Evolutionary conservation across 2,888 invertebrate species (phyloP).

Genomic region (Eilema caniola): DNA sequence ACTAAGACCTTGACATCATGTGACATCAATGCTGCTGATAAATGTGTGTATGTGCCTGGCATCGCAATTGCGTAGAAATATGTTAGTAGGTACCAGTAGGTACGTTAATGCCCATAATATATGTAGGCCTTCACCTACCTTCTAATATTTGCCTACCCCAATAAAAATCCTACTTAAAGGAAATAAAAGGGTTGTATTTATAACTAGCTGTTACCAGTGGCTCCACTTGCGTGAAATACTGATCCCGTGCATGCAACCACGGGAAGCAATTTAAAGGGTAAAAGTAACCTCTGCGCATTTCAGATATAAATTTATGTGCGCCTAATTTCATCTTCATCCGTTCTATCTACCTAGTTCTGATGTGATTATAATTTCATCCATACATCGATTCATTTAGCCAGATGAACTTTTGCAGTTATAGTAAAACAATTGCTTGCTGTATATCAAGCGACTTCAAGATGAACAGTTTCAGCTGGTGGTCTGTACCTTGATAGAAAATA

Average conservation of each 20-base stretch:
- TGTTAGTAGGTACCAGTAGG: constrained; percentile 36
- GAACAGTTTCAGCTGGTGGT: background rate
- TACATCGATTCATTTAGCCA: no score
- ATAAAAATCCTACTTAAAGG: background rate
- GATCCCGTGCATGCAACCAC: no score
- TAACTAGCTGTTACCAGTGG: background rate
- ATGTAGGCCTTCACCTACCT: constrained; percentile 1
- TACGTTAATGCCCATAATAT: background rate
- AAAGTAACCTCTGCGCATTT: background rate
- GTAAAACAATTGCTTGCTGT: background rate
- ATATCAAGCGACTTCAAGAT: background rate
- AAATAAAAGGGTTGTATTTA: background rate
- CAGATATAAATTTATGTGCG: no score
- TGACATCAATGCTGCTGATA: constrained; percentile 23
- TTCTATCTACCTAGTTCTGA: background rate
- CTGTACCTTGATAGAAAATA: background rate
- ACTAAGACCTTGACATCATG: constrained; percentile 35
- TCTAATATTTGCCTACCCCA: background rate
- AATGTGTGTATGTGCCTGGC: constrained; percentile 24
- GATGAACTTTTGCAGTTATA: background rate
- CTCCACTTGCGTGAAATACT: background rate
- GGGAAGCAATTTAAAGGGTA: background rate
- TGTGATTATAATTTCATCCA: no score
- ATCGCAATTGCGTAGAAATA: constrained; percentile 26
- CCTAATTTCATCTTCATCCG: background rate